Evolutionary conservation across 1,140 invertebrate genomes (phyloP).

Genomic region (Drosophila dunni): DNA sequence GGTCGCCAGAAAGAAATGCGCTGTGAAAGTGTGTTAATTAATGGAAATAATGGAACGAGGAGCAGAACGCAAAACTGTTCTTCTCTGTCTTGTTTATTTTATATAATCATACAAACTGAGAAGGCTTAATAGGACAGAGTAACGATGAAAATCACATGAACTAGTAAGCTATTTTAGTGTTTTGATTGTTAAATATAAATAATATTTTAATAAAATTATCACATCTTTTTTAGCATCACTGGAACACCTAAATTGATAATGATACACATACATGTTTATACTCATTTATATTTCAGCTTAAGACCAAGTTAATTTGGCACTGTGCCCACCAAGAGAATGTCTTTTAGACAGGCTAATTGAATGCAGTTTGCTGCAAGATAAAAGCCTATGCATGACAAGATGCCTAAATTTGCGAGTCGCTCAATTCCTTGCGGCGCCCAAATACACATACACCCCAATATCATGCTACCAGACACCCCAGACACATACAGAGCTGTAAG

Average conservation of each 20-base stretch:
- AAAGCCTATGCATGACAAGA: constrained; percentile 64
- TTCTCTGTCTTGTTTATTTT: background rate
- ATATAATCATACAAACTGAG: constrained; percentile 15
- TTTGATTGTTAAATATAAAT: too few relatives aligned
- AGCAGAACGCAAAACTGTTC: constrained; percentile 29
- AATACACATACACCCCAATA: constrained; percentile 21
- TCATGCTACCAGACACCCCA: constrained; percentile 46
- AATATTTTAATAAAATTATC: too few relatives aligned
- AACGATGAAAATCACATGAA: too few relatives aligned
- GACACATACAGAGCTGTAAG: constrained; percentile 38
- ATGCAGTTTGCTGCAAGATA: constrained; percentile 57
- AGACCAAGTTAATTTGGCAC: background rate
- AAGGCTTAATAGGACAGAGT: background rate
- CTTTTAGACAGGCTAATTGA: constrained; percentile 35
- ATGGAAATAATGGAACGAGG: constrained; percentile 70
- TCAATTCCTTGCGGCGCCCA: constrained; percentile 44
- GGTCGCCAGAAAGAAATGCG: constrained; percentile 70
- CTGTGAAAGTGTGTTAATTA: constrained; percentile 82
- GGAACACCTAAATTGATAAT: too few relatives aligned
- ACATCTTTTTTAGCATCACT: too few relatives aligned
- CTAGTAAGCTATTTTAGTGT: too few relatives aligned
- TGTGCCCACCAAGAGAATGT: constrained; percentile 51
- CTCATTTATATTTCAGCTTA: too few relatives aligned
- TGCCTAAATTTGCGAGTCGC: constrained; percentile 64
- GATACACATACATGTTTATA: too few relatives aligned